phyloP scores from a whole-genome alignment of 2,113 vertebrate species.

The Percopsis transmontana region DNA sequence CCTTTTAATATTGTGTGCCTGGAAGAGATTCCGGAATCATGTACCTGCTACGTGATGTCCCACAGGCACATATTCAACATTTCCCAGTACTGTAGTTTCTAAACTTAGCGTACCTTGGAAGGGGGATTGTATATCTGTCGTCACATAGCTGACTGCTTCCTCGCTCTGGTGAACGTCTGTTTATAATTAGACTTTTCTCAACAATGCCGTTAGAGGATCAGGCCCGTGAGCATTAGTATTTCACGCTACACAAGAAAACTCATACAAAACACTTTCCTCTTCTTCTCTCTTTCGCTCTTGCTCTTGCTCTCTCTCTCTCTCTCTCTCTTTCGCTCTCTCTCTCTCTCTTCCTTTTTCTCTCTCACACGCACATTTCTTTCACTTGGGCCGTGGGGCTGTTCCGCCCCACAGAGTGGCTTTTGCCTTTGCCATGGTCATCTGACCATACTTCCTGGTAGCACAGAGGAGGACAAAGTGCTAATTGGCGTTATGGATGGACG shows the following conservation, averaged over 20 bases:
- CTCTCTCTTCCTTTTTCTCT: slow-evolving; percentile 34
- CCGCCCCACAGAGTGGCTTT: slow-evolving; percentile 36
- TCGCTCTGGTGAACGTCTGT: background rate
- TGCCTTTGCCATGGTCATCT: slow-evolving; percentile 43
- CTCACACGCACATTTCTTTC: slow-evolving; percentile 39
- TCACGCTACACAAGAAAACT: background rate
- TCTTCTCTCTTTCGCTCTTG: background rate
- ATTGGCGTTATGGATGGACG: slow-evolving; percentile 51
- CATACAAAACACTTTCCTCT: background rate
- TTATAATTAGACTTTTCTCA: slow-evolving; percentile 24
- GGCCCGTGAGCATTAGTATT: background rate
- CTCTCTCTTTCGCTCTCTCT: background rate
- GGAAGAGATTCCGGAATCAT: background rate
- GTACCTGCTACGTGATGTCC: background rate
- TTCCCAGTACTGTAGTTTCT: slow-evolving; percentile 2
- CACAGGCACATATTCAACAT: background rate
- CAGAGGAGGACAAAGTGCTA: slow-evolving; percentile 54
- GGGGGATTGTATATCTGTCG: slow-evolving; percentile 10
- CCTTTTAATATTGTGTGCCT: background rate
- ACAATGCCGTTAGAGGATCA: background rate
- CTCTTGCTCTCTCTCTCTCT: background rate
- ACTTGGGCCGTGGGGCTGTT: slow-evolving; percentile 30
- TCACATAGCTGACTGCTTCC: slow-evolving; percentile 6
- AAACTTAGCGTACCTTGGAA: background rate
- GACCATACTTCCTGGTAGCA: slow-evolving; percentile 59